A percentile compares a stretch with the other conserved stretches of the same genome.
Conservation (phyloP, 2,113 vertebrate genomes). For the Phrynosoma blainvillii region DNA sequence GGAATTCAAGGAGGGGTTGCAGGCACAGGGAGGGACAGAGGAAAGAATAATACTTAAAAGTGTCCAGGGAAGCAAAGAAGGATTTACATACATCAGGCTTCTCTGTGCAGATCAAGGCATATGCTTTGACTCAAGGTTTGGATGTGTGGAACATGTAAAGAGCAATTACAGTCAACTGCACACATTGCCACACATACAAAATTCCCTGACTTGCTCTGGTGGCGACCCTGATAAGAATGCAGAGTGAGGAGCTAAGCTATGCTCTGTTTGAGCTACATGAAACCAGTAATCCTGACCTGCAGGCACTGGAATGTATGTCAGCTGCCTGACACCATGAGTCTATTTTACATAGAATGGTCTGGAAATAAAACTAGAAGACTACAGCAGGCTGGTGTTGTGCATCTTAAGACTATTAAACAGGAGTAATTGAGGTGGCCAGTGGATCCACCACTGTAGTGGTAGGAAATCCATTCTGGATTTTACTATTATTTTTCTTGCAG, state of each 20-base stretch:
- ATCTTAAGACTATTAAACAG: no score
- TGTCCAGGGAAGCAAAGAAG: conserved; percentile 68
- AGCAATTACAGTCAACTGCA: conserved; percentile 51
- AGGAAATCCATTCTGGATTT: no score
- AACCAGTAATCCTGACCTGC: not conserved
- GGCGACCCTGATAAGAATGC: not conserved
- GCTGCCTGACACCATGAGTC: not conserved
- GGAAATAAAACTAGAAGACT: no score
- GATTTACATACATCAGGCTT: conserved; percentile 77
- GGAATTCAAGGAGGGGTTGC: conserved; percentile 64
- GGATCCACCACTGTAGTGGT: no score
- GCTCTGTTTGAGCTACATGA: not conserved
- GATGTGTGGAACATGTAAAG: conserved; percentile 63
- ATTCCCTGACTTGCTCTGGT: conserved; percentile 23
- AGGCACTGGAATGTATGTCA: not conserved
- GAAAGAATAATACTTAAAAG: conserved; percentile 40
- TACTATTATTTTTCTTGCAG: no score
- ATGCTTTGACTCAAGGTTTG: conserved; percentile 64
- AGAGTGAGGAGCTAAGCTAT: not conserved
- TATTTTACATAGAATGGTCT: no score
- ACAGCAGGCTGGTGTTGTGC: no score
- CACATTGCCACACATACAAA: conserved; percentile 34
- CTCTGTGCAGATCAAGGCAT: conserved; percentile 59
- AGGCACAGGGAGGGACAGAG: conserved; percentile 7
- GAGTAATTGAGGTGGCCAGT: no score